phyloP scores from a whole-genome alignment of 2,888 invertebrate species.

The Agriopis aurantiaria region DNA sequence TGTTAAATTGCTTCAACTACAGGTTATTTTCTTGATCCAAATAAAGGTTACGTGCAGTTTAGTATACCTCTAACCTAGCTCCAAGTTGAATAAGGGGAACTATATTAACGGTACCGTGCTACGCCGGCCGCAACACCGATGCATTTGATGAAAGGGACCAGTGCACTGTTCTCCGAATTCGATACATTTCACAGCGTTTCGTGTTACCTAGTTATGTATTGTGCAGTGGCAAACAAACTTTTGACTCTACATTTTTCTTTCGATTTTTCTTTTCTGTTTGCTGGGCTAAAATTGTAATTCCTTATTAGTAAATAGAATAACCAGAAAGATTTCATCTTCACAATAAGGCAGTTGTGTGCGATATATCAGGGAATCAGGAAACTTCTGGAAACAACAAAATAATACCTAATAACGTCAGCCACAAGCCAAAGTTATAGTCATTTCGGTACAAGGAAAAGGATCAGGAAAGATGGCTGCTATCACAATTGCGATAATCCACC shows the following conservation, averaged over 20 bases:
- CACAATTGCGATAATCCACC: slow-evolving; percentile 35
- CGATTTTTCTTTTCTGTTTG: no score
- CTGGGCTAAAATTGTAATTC: no score
- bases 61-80: slow-evolving; percentile 12
- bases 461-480: slow-evolving; percentile 28
- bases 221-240: not conserved
- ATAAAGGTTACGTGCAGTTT: not conserved
- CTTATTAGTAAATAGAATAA: not conserved
- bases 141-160: slow-evolving; percentile 48
- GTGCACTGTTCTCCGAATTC: slow-evolving; percentile 29
- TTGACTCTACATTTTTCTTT: not conserved
- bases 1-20: not conserved
- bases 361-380: slow-evolving; percentile 39
- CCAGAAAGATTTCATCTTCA: slow-evolving; percentile 5
- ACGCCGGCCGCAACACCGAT: slow-evolving; percentile 50
- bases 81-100: slow-evolving; percentile 44
- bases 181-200: slow-evolving; percentile 29
- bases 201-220: not conserved
- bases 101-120: slow-evolving; percentile 67
- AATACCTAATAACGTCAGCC: slow-evolving; percentile 14
- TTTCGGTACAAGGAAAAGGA: slow-evolving; percentile 39
- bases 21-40: not conserved
- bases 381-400: slow-evolving; percentile 22
- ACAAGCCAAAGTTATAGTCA: slow-evolving; percentile 16
- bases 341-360: not conserved